These are phyloP conservation scores for Chironomus tentans DNA, from an alignment of 2,888 invertebrate genomes.

Conservation along the genomic window DNA sequence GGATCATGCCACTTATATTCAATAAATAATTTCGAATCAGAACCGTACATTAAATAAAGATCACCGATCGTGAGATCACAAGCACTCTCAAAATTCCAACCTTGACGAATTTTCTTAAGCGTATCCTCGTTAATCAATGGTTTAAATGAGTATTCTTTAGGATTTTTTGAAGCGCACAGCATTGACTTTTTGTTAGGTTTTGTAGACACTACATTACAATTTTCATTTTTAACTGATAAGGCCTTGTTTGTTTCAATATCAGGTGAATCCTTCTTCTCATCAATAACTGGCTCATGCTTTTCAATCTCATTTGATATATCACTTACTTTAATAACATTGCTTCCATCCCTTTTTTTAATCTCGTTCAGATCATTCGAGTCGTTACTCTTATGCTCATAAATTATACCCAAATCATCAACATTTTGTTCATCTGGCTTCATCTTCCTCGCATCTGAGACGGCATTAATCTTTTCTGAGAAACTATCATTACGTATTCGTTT, in stretches of 20 bases:
- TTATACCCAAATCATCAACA: conserved; percentile 9
- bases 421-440: conserved; percentile 33
- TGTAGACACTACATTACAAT: neutral
- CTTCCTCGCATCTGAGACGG: conserved; percentile 21
- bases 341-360: neutral
- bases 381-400: conserved; percentile 9
- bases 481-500: conserved; percentile 52
- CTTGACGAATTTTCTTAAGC: conserved; percentile 43
- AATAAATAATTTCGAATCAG: conserved; percentile 60
- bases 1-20: conserved; percentile 72
- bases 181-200: conserved; percentile 25
- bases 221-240: neutral
- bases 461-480: conserved; percentile 45
- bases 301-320: neutral
- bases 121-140: conserved; percentile 40
- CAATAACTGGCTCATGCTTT: conserved; percentile 19
- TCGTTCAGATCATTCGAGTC: conserved; percentile 18
- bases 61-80: conserved; percentile 81
- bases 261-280: conserved; percentile 11
- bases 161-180: neutral
- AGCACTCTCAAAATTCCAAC: conserved; percentile 71
- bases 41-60: conserved; percentile 72
- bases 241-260: conserved; percentile 19
- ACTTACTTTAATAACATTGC: neutral
- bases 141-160: conserved; percentile 7